phyloP scores from a whole-genome alignment of 2,888 invertebrate species.

The Villa cingulata region DNA sequence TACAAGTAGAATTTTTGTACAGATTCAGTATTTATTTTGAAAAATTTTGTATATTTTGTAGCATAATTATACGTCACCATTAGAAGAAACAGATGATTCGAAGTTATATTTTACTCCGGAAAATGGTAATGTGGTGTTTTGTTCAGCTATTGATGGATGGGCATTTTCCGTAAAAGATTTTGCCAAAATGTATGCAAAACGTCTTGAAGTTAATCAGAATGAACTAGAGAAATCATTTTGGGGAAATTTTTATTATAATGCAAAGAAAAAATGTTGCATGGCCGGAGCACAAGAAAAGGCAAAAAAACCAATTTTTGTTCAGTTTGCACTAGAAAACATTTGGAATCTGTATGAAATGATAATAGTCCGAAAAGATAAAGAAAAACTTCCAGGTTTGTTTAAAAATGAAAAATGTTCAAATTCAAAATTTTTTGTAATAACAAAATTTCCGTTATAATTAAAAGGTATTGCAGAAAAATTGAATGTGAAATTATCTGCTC shows the following conservation, averaged over 20 bases:
- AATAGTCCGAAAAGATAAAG: conserved; percentile 57
- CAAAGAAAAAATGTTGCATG: conserved; percentile 69
- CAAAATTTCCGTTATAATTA: not conserved
- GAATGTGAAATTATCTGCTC: conserved; percentile 55
- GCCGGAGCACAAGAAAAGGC: conserved; percentile 84
- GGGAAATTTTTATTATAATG: conserved; percentile 86
- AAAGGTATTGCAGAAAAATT: conserved; percentile 52
- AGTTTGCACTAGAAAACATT: conserved; percentile 79
- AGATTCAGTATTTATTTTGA: not conserved
- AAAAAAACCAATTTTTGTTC: conserved; percentile 85
- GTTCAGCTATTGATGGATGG: conserved; percentile 95
- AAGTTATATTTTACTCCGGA: conserved; percentile 86
- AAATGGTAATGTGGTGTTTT: conserved; percentile 90
- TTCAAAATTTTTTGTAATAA: not conserved
- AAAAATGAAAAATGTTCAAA: not conserved
- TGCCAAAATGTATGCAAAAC: conserved; percentile 51
- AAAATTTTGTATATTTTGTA: conserved; percentile 13
- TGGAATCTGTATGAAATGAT: conserved; percentile 83
- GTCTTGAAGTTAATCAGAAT: conserved; percentile 51
- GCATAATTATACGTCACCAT: conserved; percentile 63
- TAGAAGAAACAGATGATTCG: conserved; percentile 76
- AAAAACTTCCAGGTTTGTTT: conserved; percentile 41
- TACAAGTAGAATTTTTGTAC: not conserved
- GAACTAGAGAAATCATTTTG: conserved; percentile 70
- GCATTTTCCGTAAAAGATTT: conserved; percentile 63